Evolutionary conservation across 2,888 invertebrate species (phyloP).

Genomic region (Celastrina argiolus): DNA sequence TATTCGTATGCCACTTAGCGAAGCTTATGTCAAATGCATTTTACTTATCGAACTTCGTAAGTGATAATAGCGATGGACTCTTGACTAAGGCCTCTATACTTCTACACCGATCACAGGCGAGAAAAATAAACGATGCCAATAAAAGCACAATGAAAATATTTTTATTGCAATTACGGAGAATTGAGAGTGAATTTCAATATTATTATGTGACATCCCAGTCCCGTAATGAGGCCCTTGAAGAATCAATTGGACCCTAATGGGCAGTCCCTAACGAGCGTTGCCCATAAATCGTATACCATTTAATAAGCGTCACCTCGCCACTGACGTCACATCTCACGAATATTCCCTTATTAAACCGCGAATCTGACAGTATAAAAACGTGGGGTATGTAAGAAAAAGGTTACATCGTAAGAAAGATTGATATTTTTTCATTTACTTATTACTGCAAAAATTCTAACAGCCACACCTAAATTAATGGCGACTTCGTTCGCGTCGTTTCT

Average conservation of each 20-base stretch:
- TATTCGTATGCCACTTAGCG: too few relatives aligned
- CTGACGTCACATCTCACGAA: constrained; percentile 33
- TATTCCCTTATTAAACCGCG: constrained; percentile 29
- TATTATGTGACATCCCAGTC: background rate
- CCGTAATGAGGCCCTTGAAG: constrained; percentile 21
- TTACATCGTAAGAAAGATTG: too few relatives aligned
- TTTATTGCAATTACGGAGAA: background rate
- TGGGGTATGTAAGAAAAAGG: background rate
- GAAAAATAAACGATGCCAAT: background rate
- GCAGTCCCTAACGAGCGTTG: constrained; percentile 27
- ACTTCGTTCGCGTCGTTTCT: too few relatives aligned
- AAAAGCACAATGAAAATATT: background rate
- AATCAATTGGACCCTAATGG: constrained; percentile 35
- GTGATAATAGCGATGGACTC: too few relatives aligned
- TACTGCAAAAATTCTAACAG: too few relatives aligned
- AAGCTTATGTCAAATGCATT: too few relatives aligned
- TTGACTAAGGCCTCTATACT: too few relatives aligned
- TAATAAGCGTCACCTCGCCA: constrained; percentile 39
- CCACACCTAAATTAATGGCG: too few relatives aligned
- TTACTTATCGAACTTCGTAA: too few relatives aligned
- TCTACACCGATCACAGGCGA: background rate
- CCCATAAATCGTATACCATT: constrained; percentile 40
- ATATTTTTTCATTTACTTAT: too few relatives aligned
- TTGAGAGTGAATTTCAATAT: background rate
- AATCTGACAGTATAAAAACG: constrained; percentile 1